Conservation (phyloP, 1,140 invertebrate genomes). For the roundworm (Caenorhabditis elegans) region WBcel235 BX284602.5:8768001-8768500, state of each 20-base stretch:
- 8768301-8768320: not conserved
- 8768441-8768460: too few species aligned
- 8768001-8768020: constrained; percentile 33
- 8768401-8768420: too few species aligned
- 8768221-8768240: not conserved
- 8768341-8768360: too few species aligned
- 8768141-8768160: not conserved
- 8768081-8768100: constrained; percentile 30
- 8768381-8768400: not conserved
- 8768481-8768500: not conserved
- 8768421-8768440: too few species aligned
- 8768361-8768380: too few species aligned
- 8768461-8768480: not conserved
- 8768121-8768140: not conserved
- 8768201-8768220: not conserved
- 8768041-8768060: constrained; percentile 18
- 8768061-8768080: constrained; percentile 48
- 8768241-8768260: constrained; percentile 6
- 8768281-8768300: constrained; percentile 42
- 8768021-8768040: constrained; percentile 39
- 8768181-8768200: not conserved
- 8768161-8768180: not conserved
- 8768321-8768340: not conserved
- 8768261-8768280: constrained; percentile 54
- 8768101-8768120: not conserved